These are phyloP conservation scores for Brachionus sp. DNA, from an alignment of 1,140 invertebrate genomes.

Conservation along the genomic window DNA sequence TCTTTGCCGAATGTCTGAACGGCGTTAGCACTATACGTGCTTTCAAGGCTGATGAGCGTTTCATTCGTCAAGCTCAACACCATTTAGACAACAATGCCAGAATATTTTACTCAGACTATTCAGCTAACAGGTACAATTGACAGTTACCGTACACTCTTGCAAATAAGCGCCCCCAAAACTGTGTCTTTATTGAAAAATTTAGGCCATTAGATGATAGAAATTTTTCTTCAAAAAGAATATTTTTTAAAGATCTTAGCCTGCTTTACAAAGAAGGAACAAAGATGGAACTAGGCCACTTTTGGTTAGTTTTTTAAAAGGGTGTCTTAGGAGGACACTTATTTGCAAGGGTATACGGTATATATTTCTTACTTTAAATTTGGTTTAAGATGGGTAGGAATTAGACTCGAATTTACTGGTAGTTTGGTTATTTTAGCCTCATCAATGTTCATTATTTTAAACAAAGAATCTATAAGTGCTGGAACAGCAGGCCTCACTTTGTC, in stretches of 20 bases:
- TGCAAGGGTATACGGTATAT: too few species aligned
- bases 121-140: background rate
- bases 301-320: too few species aligned
- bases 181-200: too few species aligned
- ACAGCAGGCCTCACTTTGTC: slow-evolving; percentile 63
- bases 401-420: slow-evolving; percentile 21
- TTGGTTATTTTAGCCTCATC: background rate
- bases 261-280: too few species aligned
- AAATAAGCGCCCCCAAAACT: too few species aligned
- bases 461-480: slow-evolving; percentile 49
- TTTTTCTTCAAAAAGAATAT: too few species aligned
- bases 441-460: slow-evolving; percentile 20
- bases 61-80: slow-evolving; percentile 51
- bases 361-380: background rate
- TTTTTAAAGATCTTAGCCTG: too few species aligned
- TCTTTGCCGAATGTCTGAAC: slow-evolving; percentile 80
- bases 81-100: background rate
- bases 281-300: too few species aligned
- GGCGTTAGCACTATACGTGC: slow-evolving; percentile 64
- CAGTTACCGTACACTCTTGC: too few species aligned
- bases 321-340: too few species aligned
- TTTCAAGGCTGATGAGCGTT: slow-evolving; percentile 60
- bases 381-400: slow-evolving; percentile 17
- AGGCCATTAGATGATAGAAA: too few species aligned
- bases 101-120: background rate